Conservation (phyloP, 2,797 vertebrate genomes). For the Moxostoma hubbsi region DNA sequence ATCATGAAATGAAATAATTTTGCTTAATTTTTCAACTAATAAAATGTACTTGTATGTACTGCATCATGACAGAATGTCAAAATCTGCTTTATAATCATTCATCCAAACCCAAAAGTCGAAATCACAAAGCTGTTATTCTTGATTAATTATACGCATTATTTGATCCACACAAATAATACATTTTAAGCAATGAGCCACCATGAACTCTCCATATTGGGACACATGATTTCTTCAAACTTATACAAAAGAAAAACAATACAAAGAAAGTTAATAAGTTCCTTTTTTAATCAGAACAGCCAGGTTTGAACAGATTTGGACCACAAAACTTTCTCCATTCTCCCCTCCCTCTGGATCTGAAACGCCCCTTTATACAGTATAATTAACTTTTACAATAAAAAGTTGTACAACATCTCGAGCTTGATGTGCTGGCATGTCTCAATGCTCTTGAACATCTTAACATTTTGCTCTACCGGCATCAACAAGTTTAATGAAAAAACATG, state of each 20-base stretch:
- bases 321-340: conserved; percentile 31
- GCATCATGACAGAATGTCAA: too few relatives aligned
- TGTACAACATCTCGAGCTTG: neutral
- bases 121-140: conserved; percentile 34
- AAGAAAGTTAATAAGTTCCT: conserved; percentile 32
- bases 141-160: conserved; percentile 16
- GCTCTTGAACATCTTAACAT: neutral
- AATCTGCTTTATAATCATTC: too few relatives aligned
- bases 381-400: too few relatives aligned
- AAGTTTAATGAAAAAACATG: conserved; percentile 12
- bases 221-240: conserved; percentile 15
- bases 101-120: neutral
- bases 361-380: too few relatives aligned
- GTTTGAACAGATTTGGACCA: conserved; percentile 52
- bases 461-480: conserved; percentile 23
- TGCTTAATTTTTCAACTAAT: too few relatives aligned
- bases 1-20: too few relatives aligned
- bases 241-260: conserved; percentile 39
- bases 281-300: conserved; percentile 56
- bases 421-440: neutral
- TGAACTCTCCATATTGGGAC: conserved; percentile 7
- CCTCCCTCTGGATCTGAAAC: neutral
- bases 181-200: conserved; percentile 43
- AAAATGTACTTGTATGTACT: too few relatives aligned
- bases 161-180: conserved; percentile 18